Evolutionary conservation across 2,113 vertebrate species (phyloP).

Genomic region (Chaetodon trifascialis): DNA sequence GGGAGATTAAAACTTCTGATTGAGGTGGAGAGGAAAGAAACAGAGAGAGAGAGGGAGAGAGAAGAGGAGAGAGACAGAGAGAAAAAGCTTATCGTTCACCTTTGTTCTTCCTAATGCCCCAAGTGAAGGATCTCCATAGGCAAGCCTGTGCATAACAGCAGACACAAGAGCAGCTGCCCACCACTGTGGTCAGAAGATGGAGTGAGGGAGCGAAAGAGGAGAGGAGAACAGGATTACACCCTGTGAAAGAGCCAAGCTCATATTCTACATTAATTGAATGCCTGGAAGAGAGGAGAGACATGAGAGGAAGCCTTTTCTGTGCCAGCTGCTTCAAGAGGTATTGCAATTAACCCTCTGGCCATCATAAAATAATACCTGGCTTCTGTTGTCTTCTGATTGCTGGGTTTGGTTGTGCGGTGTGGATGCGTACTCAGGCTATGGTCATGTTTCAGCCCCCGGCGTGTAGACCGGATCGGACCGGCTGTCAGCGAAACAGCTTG

Average conservation of each 20-base stretch:
- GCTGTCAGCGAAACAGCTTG: conserved; percentile 46
- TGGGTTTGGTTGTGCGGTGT: conserved; percentile 37
- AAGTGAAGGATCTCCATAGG: conserved; percentile 70
- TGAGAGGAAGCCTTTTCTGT: conserved; percentile 68
- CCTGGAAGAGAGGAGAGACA: conserved; percentile 67
- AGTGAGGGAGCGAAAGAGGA: conserved; percentile 65
- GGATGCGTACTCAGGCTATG: conserved; percentile 38
- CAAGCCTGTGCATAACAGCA: conserved; percentile 60
- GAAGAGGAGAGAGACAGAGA: conserved; percentile 42
- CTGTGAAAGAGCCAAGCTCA: conserved; percentile 62
- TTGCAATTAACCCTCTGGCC: conserved; percentile 74
- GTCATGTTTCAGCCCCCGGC: conserved; percentile 73
- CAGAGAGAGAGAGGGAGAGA: conserved; percentile 15
- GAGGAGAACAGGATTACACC: conserved; percentile 57
- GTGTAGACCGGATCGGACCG: conserved; percentile 49
- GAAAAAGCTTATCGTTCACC: conserved; percentile 71
- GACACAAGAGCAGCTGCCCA: conserved; percentile 60
- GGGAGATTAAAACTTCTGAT: conserved; percentile 79
- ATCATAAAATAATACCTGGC: conserved; percentile 69
- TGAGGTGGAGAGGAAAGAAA: conserved; percentile 70
- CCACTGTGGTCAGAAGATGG: conserved; percentile 68
- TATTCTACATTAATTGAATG: conserved; percentile 76
- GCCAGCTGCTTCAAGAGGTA: conserved; percentile 72
- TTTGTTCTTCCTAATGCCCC: conserved; percentile 78
- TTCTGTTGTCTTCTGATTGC: conserved; percentile 50